Evolutionary conservation across 2,888 invertebrate species (phyloP), one percentile per base, ranked within the genome.

Genomic region (Trimorus sp.): DNA sequence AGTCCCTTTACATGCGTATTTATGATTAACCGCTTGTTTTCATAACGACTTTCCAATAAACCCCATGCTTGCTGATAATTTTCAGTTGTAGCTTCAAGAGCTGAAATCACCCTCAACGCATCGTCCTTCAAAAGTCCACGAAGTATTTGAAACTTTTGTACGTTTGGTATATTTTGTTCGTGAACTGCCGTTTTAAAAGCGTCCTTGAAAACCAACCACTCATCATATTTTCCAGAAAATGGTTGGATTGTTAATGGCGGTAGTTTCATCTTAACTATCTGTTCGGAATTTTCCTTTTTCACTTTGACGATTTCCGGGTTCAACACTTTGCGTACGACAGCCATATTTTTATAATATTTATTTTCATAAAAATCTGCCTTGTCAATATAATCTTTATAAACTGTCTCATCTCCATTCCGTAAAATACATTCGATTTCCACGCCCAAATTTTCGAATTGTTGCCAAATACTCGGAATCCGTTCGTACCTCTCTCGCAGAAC

Each of bases 1-100:
- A 56, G 37, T 26, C 54, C 54, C n/a, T 37, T 56, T 37, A 56
- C 11, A 45, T 75, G 75, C 0, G 59, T 58, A n/a, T 65, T 37
- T 14, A 75, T 48, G 1, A 75, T 76, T 0, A 70, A 14, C 11
- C 60, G 15, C 9, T 36, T 60, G 14, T 59, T 70, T 9, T 42
- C 59, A 48, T 49, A 60, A 4, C 70, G 14, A n/a, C 37, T 49
- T 51, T 59, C 16, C 11, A 70, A 38, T 7, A 71, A 11, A 12
- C 62, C 40, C 71, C 71, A 71, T 0, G 71, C 71, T 16, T 37
- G 38, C n/a, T 0, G 7, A n/a, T 71, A 71, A 26, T 71, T 71
- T 38, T 49, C 16, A 12, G 37, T 51, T 38, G 71, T 62, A 7
- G 62, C 53, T 53, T 65, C 65, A 8, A 65, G 11, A 15, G 51